Evolutionary conservation across 2,888 invertebrate species (phyloP), one percentile per base, ranked within the genome.

Genomic region (Glaucopsyche alexis): DNA sequence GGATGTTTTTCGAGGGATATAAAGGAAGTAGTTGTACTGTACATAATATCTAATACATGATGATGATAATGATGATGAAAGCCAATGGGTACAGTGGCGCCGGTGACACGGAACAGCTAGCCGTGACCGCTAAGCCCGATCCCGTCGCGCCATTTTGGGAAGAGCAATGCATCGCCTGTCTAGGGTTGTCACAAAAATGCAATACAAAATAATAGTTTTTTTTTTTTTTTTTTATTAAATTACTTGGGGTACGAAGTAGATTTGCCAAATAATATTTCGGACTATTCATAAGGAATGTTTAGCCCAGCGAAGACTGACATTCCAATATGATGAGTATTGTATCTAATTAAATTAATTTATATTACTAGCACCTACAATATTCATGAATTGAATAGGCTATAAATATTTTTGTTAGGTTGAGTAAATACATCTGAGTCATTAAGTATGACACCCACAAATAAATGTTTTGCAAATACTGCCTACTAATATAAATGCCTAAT

Each of bases 91-190:
- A 79, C 72, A 74, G 73, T 60, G 55, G 75, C 72, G 73, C 65
- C 50, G 76, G 75, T 79, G 80, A 80, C 79, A 79, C 77, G 76
- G 78, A 78, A 76, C 77, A 71, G 76, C 76, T 72, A 74, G 74
- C 79, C 79, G 77, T 80, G 81, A 81, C 81, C 82, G 80, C 79
- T 74, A 77, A 70, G 70, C 73, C 72, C 75, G 80, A 78, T 76
- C 76, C 76, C 76, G 80, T 79, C 81, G 74, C 79, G 79, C 85
- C 85, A 84, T 86, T 85, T 86, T 82, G 74, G 85, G 85, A 82
- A 81, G 60, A 71, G 52, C 50, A 38, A 19, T 50, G 40, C 66
- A 66, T 16, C 65, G 72, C 40, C 78, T 79, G 77, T 71, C 78
- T 50, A 72, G 67, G 72, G 72, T 16, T 72, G 47, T 5, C 52